Evolutionary conservation across 2,797 vertebrate genomes (phyloP).

Genomic region (Macropodus opercularis): DNA sequence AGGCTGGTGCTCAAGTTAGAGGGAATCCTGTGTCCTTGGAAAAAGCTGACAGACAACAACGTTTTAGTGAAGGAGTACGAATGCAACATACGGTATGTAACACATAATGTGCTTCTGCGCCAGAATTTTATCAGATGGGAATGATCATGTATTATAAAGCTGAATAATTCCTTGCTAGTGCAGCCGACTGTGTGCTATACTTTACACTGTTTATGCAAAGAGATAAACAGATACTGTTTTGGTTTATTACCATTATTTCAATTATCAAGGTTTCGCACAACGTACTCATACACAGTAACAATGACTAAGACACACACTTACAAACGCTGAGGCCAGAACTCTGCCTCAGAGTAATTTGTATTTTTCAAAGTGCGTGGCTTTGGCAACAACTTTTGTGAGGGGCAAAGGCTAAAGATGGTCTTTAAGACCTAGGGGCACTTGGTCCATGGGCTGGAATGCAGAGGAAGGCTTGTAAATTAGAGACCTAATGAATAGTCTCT

Average conservation of each 20-base stretch:
- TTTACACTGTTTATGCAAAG: too few species aligned
- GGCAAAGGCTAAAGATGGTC: constrained; percentile 73
- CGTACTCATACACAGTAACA: too few species aligned
- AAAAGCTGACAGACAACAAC: constrained; percentile 22
- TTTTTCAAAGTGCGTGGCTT: constrained; percentile 44
- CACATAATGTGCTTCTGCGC: constrained; percentile 4
- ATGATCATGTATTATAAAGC: too few species aligned
- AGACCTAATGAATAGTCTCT: constrained; percentile 95
- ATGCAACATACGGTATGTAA: constrained; percentile 43
- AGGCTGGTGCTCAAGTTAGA: constrained; percentile 29
- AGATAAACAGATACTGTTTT: too few species aligned
- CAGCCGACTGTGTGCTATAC: too few species aligned
- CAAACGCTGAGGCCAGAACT: background rate
- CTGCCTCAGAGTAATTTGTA: constrained; percentile 31
- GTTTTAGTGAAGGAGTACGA: constrained; percentile 44
- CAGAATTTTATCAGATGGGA: too few species aligned
- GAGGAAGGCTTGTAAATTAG: constrained; percentile 97
- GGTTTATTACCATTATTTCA: too few species aligned
- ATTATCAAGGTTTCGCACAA: too few species aligned
- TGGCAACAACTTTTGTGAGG: constrained; percentile 55
- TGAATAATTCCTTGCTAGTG: too few species aligned
- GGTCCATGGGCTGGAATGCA: constrained; percentile 88
- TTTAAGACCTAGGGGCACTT: constrained; percentile 80
- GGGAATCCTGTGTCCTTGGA: constrained; percentile 51
- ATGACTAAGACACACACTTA: too few species aligned